Base-by-base conservation (phyloP, 2,113 vertebrate genomes). In the Hucho hucho region DNA sequence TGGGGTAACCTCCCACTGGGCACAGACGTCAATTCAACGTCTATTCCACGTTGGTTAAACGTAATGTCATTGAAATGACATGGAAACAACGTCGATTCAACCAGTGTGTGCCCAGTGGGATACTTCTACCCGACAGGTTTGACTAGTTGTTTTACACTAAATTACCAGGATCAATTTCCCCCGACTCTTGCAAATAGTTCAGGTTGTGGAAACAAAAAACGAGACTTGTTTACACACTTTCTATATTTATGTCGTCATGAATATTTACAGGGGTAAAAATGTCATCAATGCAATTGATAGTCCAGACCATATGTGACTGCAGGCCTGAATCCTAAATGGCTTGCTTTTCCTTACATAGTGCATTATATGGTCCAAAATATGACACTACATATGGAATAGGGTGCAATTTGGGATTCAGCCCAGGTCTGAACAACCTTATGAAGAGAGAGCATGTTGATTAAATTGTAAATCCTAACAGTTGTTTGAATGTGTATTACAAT, bases 251-350 rank as follows among this genome's bases (percentile, higher is more conserved):
- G 47, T 64, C 83, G 74, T 64, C 32, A 73, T 0, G 72, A 70
- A 75, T 87, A 86, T 88, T 84, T 87, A 32, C 29, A 32, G 29
- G 88, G 88, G 88, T 83, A 86, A 87, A 88, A 82, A 86, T 80
- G 83, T 78, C 72, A 69, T 74, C 86, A 86, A 87, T 81, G 68
- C 82, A 84, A 88, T 87, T 83, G 84, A 91, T 81, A 77, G 84
- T 74, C 49, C 61, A 58, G 61, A 64, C 58, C 29, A 29, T 64
- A 24, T 64, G 9, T 32, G 29, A 32, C 29, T 32, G 29, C 61
- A 24, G n/a, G n/a, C 2, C n/a, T 20, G 9, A n/a, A 9, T 63
- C 61, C 22, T 63, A 3, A 29, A 29, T 29, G 28, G 28, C 4
- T 4, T 3, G 4, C 3, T 4, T 4, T 29, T 29, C 28, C 28